Percentiles rank a stretch among this genome's conserved stretches.
Evolutionary conservation across 1,140 invertebrate genomes (phyloP).

Genomic region (Camponotus vicinus): DNA sequence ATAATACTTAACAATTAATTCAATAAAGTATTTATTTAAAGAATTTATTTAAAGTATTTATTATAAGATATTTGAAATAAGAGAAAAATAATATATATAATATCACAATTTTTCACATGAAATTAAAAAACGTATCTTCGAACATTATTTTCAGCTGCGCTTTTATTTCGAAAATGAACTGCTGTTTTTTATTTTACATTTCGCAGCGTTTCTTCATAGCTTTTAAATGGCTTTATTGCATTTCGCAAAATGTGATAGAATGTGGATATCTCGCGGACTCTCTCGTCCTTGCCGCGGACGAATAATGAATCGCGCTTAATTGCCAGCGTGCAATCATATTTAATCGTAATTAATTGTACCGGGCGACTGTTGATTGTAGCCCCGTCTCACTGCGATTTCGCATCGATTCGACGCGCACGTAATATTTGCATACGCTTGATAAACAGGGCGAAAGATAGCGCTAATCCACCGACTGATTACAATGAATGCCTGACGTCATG

Average conservation of each 20-base stretch:
- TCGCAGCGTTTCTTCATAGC: neutral
- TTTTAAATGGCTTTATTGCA: neutral
- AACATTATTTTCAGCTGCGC: neutral
- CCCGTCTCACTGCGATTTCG: slow-evolving; percentile 37
- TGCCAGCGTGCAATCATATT: slow-evolving; percentile 55
- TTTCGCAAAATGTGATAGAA: neutral
- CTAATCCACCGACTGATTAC: slow-evolving; percentile 23
- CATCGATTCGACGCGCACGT: slow-evolving; percentile 29
- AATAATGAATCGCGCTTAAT: slow-evolving; percentile 54
- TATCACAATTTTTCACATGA: neutral
- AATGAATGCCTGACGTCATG: neutral
- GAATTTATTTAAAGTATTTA: too few relatives aligned
- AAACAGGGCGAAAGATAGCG: slow-evolving; percentile 28
- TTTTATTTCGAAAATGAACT: neutral
- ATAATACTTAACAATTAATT: neutral
- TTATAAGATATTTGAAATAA: too few relatives aligned
- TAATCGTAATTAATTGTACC: slow-evolving; percentile 57
- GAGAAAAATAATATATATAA: too few relatives aligned
- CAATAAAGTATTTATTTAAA: too few relatives aligned
- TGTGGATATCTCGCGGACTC: neutral
- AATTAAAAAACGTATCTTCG: too few relatives aligned
- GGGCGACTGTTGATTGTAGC: slow-evolving; percentile 45
- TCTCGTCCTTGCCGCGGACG: slow-evolving; percentile 22
- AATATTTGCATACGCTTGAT: slow-evolving; percentile 47
- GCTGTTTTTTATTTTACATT: slow-evolving; percentile 9